Conservation (phyloP, 2,888 invertebrate genomes). For the Chesias legatella region DNA sequence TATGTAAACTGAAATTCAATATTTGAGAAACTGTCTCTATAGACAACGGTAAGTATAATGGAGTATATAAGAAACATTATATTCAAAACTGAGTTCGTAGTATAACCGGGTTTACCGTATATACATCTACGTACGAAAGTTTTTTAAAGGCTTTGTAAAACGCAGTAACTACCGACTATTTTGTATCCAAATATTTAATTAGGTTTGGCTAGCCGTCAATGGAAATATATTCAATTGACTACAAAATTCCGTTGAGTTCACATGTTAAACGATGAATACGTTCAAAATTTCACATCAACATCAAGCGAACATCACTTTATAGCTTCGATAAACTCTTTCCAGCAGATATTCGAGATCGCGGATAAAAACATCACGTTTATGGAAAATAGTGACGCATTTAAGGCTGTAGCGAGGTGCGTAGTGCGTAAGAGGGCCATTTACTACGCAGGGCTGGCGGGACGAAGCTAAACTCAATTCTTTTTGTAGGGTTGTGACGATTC, state of each 20-base stretch:
- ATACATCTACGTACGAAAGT: no score
- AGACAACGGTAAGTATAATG: no score
- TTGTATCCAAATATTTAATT: no score
- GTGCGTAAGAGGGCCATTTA: slow-evolving; percentile 46
- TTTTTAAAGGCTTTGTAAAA: no score
- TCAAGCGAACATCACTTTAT: slow-evolving; percentile 27
- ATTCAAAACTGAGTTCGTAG: no score
- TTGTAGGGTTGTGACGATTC: slow-evolving; percentile 7
- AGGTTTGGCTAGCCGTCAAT: slow-evolving; percentile 6
- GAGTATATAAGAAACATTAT: no score
- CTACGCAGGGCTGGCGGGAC: slow-evolving; percentile 40
- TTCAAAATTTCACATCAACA: slow-evolving; percentile 22
- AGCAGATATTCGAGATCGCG: slow-evolving; percentile 41
- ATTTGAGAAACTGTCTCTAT: no score
- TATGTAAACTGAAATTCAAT: no score
- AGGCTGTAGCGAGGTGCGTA: slow-evolving; percentile 46
- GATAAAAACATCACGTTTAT: slow-evolving; percentile 54
- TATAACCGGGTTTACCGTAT: no score
- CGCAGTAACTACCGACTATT: no score
- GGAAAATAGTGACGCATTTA: slow-evolving; percentile 54
- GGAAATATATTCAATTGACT: slow-evolving; percentile 16
- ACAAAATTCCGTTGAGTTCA: slow-evolving; percentile 18
- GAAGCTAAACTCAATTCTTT: slow-evolving; percentile 54
- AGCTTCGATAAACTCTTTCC: slow-evolving; percentile 35
- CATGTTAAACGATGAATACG: slow-evolving; percentile 22